Evolutionary conservation across 1,140 invertebrate species (phyloP).

Genomic region (Caerostris darwini): DNA sequence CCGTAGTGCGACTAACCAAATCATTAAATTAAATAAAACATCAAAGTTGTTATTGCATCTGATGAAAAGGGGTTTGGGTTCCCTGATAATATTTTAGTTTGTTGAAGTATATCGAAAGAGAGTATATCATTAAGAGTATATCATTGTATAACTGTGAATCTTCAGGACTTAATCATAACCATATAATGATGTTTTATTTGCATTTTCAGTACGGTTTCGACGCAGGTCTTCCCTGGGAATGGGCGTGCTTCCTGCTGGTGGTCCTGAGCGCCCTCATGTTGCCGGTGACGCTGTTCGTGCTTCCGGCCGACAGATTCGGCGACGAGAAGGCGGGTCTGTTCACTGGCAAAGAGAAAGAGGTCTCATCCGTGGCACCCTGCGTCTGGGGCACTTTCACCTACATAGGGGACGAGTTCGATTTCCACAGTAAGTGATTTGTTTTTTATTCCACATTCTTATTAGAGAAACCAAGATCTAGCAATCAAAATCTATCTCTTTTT

Average conservation of each 20-base stretch:
- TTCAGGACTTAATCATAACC: not conserved
- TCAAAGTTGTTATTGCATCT: too few relatives aligned
- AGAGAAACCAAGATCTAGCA: too few relatives aligned
- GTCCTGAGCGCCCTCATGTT: constrained; percentile 78
- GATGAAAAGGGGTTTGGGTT: too few relatives aligned
- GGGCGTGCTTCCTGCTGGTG: constrained; percentile 76
- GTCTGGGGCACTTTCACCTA: constrained; percentile 73
- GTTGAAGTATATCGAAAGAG: too few relatives aligned
- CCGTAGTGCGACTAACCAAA: too few relatives aligned
- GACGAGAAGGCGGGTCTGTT: constrained; percentile 28
- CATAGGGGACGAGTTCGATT: constrained; percentile 14
- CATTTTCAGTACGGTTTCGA: constrained; percentile 76
- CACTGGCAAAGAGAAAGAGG: constrained; percentile 38
- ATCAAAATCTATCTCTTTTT: too few relatives aligned
- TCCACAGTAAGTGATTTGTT: not conserved
- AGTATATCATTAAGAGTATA: too few relatives aligned
- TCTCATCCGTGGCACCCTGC: constrained; percentile 42
- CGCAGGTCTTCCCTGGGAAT: constrained; percentile 77
- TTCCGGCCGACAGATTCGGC: constrained; percentile 75
- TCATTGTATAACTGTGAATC: too few relatives aligned
- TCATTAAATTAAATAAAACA: too few relatives aligned
- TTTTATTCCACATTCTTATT: too few relatives aligned
- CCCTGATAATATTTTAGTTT: too few relatives aligned
- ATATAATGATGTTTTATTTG: not conserved
- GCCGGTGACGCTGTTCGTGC: constrained; percentile 78